A percentile compares a stretch with the other conserved stretches of the same genome.
Evolutionary conservation across 2,113 vertebrate species (phyloP).

Genomic region (Taxidea taxus): DNA sequence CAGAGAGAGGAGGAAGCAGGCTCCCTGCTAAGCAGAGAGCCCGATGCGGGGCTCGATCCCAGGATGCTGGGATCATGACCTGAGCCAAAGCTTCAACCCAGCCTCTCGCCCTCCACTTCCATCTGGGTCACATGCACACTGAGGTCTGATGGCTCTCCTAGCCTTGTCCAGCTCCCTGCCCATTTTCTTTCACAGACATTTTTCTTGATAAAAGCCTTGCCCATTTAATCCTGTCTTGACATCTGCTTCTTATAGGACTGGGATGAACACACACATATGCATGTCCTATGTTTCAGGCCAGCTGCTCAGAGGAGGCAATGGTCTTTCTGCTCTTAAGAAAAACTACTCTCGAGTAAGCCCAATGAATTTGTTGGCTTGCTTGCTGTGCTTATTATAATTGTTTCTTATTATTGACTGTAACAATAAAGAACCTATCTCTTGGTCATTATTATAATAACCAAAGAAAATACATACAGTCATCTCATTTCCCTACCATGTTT

Average conservation of each 20-base stretch:
- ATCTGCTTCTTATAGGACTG: background rate
- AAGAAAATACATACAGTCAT: background rate
- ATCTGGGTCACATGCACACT: background rate
- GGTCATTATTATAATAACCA: background rate
- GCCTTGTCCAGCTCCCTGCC: background rate
- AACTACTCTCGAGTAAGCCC: background rate
- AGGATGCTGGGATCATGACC: no score
- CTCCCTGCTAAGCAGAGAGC: no score
- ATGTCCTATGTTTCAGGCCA: background rate
- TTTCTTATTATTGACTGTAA: background rate
- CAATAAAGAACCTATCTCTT: background rate
- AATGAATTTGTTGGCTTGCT: background rate
- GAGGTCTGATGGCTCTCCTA: background rate
- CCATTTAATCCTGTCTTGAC: background rate
- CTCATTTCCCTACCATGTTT: background rate
- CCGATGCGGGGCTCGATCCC: no score
- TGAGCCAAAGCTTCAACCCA: background rate
- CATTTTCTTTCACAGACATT: background rate
- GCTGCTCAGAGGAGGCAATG: background rate
- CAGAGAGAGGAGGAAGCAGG: no score
- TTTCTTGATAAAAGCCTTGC: background rate
- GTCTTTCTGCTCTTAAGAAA: slow-evolving; percentile 7
- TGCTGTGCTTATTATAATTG: background rate
- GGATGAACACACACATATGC: background rate
- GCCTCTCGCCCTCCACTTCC: background rate